Conservation (phyloP, 2,113 vertebrate genomes). For the Tenebrosternarchus preto region DNA sequence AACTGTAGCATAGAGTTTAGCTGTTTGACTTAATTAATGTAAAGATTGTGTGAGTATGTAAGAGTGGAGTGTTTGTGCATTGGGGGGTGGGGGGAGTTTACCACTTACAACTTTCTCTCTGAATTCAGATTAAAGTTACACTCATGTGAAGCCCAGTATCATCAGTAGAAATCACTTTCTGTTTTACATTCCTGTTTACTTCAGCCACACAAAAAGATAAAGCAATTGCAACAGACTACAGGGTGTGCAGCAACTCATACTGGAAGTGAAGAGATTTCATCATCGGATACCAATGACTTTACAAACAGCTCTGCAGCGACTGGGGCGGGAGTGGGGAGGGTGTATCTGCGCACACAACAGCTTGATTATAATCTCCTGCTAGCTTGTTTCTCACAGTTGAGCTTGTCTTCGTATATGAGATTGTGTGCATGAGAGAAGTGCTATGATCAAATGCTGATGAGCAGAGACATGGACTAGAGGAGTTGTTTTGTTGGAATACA, state of each 20-base stretch:
- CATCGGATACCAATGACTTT: constrained; percentile 51
- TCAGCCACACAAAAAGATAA: constrained; percentile 26
- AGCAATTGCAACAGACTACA: constrained; percentile 8
- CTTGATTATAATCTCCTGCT: constrained; percentile 50
- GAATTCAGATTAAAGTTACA: constrained; percentile 22
- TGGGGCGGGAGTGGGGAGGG: too few species aligned
- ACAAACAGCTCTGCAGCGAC: constrained; percentile 36
- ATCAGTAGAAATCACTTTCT: constrained; percentile 35
- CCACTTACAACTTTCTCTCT: background rate
- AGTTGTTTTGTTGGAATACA: constrained; percentile 28
- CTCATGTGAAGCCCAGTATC: background rate
- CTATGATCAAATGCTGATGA: constrained; percentile 32
- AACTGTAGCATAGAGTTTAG: background rate
- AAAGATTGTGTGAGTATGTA: constrained; percentile 3
- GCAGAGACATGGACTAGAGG: constrained; percentile 15
- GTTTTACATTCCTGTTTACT: constrained; percentile 1
- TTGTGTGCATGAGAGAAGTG: constrained; percentile 23
- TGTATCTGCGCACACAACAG: constrained; percentile 44
- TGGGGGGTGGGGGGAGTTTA: background rate
- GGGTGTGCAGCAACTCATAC: constrained; percentile 31
- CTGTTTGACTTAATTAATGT: background rate
- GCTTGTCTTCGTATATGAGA: constrained; percentile 36
- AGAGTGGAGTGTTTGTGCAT: constrained; percentile 8
- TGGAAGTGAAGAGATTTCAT: constrained; percentile 33
- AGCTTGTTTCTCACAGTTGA: constrained; percentile 41